Conservation (phyloP, 2,797 vertebrate species). For the Emys orbicularis region DNA sequence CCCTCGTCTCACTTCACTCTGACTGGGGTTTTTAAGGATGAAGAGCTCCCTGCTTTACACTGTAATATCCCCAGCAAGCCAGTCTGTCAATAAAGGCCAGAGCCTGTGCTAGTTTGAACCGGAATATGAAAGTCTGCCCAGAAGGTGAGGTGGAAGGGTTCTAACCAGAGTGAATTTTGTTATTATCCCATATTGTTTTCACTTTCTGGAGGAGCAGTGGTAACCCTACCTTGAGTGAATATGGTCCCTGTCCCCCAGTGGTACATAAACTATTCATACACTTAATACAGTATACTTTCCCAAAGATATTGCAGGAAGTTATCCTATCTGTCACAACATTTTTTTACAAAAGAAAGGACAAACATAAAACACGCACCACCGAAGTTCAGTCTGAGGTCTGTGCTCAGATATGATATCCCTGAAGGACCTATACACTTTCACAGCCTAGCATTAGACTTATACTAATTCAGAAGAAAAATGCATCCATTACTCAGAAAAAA, state of each 20-base stretch:
- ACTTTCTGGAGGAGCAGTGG: background rate
- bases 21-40: too few species aligned
- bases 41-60: too few species aligned
- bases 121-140: too few species aligned
- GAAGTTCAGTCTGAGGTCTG: background rate
- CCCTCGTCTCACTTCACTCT: too few species aligned
- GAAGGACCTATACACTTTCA: background rate
- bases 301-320: background rate
- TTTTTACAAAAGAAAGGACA: background rate
- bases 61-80: too few species aligned
- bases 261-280: background rate
- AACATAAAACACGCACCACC: background rate
- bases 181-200: background rate
- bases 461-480: background rate
- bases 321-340: background rate
- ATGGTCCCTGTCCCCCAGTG: background rate
- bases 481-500: background rate
- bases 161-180: background rate
- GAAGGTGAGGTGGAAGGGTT: too few species aligned
- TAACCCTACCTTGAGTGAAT: background rate
- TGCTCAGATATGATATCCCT: background rate
- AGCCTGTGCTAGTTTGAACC: too few species aligned
- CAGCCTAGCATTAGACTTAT: background rate
- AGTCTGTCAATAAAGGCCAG: too few species aligned
- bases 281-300: background rate